Conservation (phyloP, 2,888 invertebrate genomes). For the Pachydiplax longipennis region DNA sequence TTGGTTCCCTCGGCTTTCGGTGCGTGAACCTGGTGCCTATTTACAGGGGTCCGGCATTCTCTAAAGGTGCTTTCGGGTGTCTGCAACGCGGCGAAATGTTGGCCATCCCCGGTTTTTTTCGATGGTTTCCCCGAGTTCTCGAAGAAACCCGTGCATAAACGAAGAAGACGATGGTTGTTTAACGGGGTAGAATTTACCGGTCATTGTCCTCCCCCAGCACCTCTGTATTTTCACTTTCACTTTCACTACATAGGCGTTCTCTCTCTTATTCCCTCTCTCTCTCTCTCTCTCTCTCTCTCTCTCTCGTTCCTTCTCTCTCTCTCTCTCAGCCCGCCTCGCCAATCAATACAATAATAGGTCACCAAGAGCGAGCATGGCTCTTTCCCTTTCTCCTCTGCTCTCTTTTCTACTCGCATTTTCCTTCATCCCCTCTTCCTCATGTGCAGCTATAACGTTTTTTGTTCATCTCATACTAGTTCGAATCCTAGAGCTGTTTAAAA, state of each 20-base stretch:
- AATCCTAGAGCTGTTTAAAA: neutral
- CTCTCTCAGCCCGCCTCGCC: constrained; percentile 15
- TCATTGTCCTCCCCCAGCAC: neutral
- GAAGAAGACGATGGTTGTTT: neutral
- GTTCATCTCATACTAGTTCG: neutral
- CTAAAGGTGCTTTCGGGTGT: too few relatives aligned
- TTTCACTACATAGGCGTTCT: constrained; percentile 12
- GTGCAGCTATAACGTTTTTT: neutral
- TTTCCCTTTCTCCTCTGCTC: neutral
- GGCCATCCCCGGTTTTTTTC: neutral
- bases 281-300: neutral
- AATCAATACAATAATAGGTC: constrained; percentile 42
- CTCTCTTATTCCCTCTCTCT: neutral
- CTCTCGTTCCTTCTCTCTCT: neutral
- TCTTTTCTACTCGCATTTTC: neutral
- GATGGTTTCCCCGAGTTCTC: neutral
- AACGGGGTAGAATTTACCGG: neutral
- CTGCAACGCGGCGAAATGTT: too few relatives aligned
- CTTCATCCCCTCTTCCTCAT: neutral
- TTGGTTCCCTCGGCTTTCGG: neutral
- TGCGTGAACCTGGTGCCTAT: neutral
- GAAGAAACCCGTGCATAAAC: neutral
- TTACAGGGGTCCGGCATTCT: too few relatives aligned
- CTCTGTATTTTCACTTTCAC: constrained; percentile 32
- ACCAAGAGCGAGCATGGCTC: constrained; percentile 25